Evolutionary conservation across 2,888 invertebrate genomes (phyloP).

Genomic region (Amblyjoppa proteus): DNA sequence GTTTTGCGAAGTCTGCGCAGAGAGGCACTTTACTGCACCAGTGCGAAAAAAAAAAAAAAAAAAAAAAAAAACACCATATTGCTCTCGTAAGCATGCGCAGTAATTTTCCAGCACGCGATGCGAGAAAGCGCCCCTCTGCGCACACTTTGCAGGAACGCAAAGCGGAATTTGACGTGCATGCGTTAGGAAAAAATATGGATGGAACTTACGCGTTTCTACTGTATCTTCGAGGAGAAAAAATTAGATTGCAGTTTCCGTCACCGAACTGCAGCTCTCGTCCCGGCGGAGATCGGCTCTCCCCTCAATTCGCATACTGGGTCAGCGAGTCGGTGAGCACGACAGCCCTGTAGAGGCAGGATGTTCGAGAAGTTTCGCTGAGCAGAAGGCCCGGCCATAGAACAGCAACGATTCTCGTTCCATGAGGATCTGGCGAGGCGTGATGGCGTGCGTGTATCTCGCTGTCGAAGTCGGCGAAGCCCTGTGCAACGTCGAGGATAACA

Average conservation of each 20-base stretch:
- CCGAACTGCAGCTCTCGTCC: background rate
- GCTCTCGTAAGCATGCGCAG: too few species aligned
- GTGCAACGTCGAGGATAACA: slow-evolving; percentile 80
- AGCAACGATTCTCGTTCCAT: slow-evolving; percentile 86
- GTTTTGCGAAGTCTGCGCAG: too few species aligned
- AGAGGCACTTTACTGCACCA: too few species aligned
- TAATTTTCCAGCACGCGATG: too few species aligned
- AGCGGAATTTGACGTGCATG: too few species aligned
- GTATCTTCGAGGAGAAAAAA: background rate
- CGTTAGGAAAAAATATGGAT: too few species aligned
- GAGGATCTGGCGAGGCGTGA: slow-evolving; percentile 86
- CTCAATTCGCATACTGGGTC: background rate
- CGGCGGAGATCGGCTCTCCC: background rate
- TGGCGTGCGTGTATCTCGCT: slow-evolving; percentile 87
- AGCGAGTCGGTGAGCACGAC: slow-evolving; percentile 86
- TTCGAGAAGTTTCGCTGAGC: slow-evolving; percentile 84
- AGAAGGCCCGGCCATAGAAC: slow-evolving; percentile 89
- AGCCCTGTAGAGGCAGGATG: slow-evolving; percentile 88
- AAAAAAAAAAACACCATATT: too few species aligned
- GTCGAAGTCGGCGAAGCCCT: slow-evolving; percentile 82
- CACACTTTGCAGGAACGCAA: too few species aligned
- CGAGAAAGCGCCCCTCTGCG: too few species aligned
- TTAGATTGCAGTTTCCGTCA: background rate
- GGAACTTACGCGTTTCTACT: too few species aligned
- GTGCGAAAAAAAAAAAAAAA: too few species aligned